Evolutionary conservation across 2,888 invertebrate species (phyloP).

Genomic region (Xestoiulus laeticollis): DNA sequence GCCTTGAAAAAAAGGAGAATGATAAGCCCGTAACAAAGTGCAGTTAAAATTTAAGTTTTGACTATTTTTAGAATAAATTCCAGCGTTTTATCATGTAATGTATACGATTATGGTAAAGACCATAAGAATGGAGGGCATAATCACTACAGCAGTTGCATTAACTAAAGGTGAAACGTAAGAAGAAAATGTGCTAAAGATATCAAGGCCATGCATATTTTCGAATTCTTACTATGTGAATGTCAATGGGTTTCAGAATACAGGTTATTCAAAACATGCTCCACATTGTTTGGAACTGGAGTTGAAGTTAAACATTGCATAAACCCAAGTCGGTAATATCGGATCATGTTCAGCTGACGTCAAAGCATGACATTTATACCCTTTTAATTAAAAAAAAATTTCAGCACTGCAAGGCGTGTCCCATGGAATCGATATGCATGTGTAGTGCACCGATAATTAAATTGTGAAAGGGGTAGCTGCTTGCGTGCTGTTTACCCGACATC

Average conservation of each 20-base stretch:
- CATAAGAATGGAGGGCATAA: too few relatives aligned
- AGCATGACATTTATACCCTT: neutral
- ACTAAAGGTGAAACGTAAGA: neutral
- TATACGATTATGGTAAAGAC: too few relatives aligned
- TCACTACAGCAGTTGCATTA: neutral
- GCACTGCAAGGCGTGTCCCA: neutral
- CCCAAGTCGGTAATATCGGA: neutral
- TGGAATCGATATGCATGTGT: neutral
- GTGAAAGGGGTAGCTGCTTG: constrained; percentile 9
- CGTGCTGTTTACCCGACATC: neutral
- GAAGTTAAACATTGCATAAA: too few relatives aligned
- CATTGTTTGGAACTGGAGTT: too few relatives aligned
- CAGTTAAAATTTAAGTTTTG: too few relatives aligned
- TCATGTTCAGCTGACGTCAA: neutral
- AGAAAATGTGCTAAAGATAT: neutral
- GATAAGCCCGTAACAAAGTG: too few relatives aligned
- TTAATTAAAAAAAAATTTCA: neutral
- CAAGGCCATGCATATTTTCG: neutral
- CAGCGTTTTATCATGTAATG: too few relatives aligned
- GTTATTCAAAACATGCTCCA: too few relatives aligned
- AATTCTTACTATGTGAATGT: too few relatives aligned
- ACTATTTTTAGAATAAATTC: too few relatives aligned
- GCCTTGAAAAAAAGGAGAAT: neutral
- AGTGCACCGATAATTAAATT: neutral
- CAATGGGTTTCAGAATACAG: too few relatives aligned